Percentiles rank a stretch among this genome's conserved stretches.
phyloP scores from a whole-genome alignment of 2,888 invertebrate species.

The Hofmannophila pseudospretella region DNA sequence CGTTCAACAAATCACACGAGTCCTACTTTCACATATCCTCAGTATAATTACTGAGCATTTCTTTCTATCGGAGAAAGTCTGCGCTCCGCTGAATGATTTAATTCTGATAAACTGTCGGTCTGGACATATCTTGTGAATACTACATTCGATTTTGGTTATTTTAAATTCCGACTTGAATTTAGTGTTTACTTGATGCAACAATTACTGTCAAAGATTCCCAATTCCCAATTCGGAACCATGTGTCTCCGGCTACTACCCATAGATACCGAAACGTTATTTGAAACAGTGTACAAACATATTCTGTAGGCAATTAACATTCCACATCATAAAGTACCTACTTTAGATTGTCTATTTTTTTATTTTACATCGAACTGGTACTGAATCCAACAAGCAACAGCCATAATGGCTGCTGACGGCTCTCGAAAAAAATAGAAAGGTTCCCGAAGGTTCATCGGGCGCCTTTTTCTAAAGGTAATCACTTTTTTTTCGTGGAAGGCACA shows the following conservation, averaged over 20 bases:
- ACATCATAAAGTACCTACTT: slow-evolving; percentile 8
- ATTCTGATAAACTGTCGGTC: too few relatives aligned
- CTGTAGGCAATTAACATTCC: slow-evolving; percentile 14
- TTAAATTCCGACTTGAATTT: too few relatives aligned
- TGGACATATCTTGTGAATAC: too few relatives aligned
- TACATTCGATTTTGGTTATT: too few relatives aligned
- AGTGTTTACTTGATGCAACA: too few relatives aligned
- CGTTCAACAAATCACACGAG: not conserved
- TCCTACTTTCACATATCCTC: not conserved
- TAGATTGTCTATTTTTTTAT: slow-evolving; percentile 2
- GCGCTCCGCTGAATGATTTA: not conserved
- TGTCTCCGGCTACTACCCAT: too few relatives aligned
- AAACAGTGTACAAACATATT: too few relatives aligned
- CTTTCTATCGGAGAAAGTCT: not conserved
- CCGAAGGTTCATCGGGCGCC: slow-evolving; percentile 49
- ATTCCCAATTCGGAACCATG: too few relatives aligned
- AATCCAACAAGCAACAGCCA: slow-evolving; percentile 61
- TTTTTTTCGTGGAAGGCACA: slow-evolving; percentile 58
- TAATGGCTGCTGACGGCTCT: slow-evolving; percentile 47
- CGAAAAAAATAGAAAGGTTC: slow-evolving; percentile 41
- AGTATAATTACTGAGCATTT: not conserved
- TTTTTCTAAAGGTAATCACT: slow-evolving; percentile 66
- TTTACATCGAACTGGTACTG: slow-evolving; percentile 10
- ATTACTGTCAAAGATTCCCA: too few relatives aligned
- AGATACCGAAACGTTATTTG: not conserved